Evolutionary conservation across 1,140 invertebrate genomes (phyloP), one percentile per base, ranked within the genome.

Genomic region (Chrysoperla carnea): DNA sequence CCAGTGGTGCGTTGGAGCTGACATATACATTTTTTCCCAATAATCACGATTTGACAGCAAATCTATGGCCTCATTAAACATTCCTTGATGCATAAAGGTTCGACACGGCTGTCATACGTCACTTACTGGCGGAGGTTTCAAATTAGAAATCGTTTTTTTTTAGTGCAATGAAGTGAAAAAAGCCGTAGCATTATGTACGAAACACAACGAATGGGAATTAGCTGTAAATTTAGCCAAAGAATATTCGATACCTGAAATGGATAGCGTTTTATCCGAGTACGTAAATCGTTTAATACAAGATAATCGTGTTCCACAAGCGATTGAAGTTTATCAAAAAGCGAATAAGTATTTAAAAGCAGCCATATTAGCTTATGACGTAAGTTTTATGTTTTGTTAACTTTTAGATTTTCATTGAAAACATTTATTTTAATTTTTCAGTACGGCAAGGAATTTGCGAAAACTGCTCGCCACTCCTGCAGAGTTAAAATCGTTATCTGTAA

Each of bases 271-370:
- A 3, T 72, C 74, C 17, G 81, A 86, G 49, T 90, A 94, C 55
- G 84, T 84, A 0, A 68, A 75, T 27, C 77, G 88, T 56, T 60
- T 92, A 1, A 56, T 92, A 2, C 72, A 78, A 27, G 81, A 85
- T 51, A 78, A 79, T 29, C 80, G 84, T 42, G 66, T 75, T 27
- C 63, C 88, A n/a, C 83, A 86, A 51, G 84, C 84, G 2, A 78
- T 94, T 33, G 86, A 93, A 52, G 61, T 95, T 4, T 90, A 87
- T 54, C 68, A 79, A 39, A 90, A 90, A 59, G 87, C 87, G 1
- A 79, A 81, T 45, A 75, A 75, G 51, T 78, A 70, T 48, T 57
- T 76, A 40, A 77, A 77, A 48, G 84, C 75, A 11, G 77, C 81
- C 15, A 69, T 72, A 48, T 61, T 54, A 17, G 54, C 54, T 39